phyloP scores from a whole-genome alignment of 1,140 invertebrate genomes.

The Halictus rubicundus region DNA sequence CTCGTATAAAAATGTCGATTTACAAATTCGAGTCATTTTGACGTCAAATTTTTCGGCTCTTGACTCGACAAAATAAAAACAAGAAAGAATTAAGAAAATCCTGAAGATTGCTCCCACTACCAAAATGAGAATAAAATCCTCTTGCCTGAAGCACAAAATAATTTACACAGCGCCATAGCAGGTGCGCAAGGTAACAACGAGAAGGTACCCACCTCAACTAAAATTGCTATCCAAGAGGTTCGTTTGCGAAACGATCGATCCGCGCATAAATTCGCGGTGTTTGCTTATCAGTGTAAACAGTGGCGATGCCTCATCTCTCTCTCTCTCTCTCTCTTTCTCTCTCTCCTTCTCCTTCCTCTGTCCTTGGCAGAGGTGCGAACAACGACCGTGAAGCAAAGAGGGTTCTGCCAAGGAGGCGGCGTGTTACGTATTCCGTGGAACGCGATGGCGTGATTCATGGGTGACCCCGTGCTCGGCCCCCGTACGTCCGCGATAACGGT shows the following conservation, averaged over 20 bases:
- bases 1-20: too few species aligned
- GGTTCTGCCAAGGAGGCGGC: background rate
- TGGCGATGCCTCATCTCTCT: background rate
- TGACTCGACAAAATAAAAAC: too few species aligned
- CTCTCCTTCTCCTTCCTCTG: too few species aligned
- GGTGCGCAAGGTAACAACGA: background rate
- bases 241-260: background rate
- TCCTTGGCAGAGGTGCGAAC: constrained; percentile 5
- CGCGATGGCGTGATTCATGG: background rate
- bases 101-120: too few species aligned
- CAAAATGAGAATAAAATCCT: too few species aligned
- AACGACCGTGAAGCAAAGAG: background rate
- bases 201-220: background rate
- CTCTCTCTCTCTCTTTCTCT: too few species aligned
- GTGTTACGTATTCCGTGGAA: background rate
- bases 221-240: too few species aligned
- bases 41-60: too few species aligned
- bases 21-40: too few species aligned
- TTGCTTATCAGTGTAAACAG: background rate
- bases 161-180: background rate
- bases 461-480: background rate
- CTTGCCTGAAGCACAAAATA: too few species aligned
- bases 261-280: background rate
- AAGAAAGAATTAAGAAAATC: too few species aligned
- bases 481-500: background rate